Percentiles rank a stretch among this genome's conserved stretches.
Conservation (phyloP, 1,140 invertebrate species). For the Ericerus pela region DNA sequence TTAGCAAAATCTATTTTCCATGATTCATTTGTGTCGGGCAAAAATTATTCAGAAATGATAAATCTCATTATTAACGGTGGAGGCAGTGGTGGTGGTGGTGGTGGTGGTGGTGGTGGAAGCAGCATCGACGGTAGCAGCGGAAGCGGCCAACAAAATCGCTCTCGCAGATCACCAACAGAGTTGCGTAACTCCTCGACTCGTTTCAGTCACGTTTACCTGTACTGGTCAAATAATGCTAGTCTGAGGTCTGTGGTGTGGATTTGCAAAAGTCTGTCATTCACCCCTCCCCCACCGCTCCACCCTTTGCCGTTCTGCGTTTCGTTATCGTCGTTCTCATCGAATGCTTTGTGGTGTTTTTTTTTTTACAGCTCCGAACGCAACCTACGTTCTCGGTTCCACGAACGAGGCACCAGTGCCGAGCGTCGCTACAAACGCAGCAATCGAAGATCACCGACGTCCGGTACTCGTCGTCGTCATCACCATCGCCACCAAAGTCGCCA, state of each 20-base stretch:
- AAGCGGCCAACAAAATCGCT: too few relatives aligned
- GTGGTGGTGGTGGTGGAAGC: too few relatives aligned
- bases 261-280: not conserved
- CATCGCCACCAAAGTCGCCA: conserved; percentile 25
- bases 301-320: not conserved
- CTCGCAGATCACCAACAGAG: too few relatives aligned
- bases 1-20: too few relatives aligned
- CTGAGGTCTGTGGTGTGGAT: not conserved
- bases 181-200: not conserved
- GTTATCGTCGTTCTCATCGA: too few relatives aligned
- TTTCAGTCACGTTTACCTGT: not conserved
- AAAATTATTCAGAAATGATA: too few relatives aligned
- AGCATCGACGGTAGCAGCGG: too few relatives aligned
- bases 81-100: too few relatives aligned
- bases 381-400: conserved; percentile 41
- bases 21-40: too few relatives aligned
- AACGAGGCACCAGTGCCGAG: conserved; percentile 42
- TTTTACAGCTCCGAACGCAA: conserved; percentile 41
- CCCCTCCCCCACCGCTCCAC: not conserved
- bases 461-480: conserved; percentile 27
- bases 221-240: not conserved
- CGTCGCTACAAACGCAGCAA: conserved; percentile 44
- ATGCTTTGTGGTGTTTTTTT: conserved; percentile 13
- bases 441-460: conserved; percentile 38
- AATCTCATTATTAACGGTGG: too few relatives aligned